Evolutionary conservation across 1,140 invertebrate genomes (phyloP), one percentile per base, ranked within the genome.

Genomic region (Heliothis virescens): DNA sequence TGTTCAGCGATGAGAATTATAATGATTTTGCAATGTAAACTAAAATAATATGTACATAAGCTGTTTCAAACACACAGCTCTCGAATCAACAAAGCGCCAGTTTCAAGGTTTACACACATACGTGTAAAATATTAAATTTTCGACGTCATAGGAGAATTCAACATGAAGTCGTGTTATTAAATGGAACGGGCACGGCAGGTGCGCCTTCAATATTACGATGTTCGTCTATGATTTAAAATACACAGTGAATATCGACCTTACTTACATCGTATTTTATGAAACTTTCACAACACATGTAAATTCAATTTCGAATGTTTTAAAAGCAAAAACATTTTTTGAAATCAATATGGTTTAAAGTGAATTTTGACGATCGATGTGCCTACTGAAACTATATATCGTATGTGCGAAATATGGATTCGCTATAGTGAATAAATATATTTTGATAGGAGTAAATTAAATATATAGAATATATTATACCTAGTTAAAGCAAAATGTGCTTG

Each of bases 81-180:
- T 48, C 41, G 34, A 34, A 65, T 16, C 47, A 65, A 47, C 62
- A 65, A 15, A 18, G 21, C 21, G 21, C 4, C 13, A 59, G 26
- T n/a, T 48, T 65, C 62, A 65, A 47, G 16, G 34, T 41, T 41
- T 41, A 41, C 16, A 29, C n/a, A 65, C n/a, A 52, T 53, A 76
- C 15, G 48, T 76, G 26, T 34, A 84, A 85, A 88, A 90, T 90
- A 90, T 90, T 87, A 87, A 87, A 89, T 90, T 90, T 91, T 79
- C 86, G 83, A 87, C 86, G 85, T 88, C 85, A 87, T 85, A 85
- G 80, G 81, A 88, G 87, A 86, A 87, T 91, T 89, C 89, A 89
- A 89, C 86, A 86, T 74, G 86, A 80, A 85, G 82, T 85, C 78
- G 62, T 84, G 88, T 91, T 92, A 91, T 92, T 91, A 92, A 92